Evolutionary conservation across 2,888 invertebrate genomes (phyloP), one percentile per base, ranked within the genome.

Genomic region (Aquatica leii): DNA sequence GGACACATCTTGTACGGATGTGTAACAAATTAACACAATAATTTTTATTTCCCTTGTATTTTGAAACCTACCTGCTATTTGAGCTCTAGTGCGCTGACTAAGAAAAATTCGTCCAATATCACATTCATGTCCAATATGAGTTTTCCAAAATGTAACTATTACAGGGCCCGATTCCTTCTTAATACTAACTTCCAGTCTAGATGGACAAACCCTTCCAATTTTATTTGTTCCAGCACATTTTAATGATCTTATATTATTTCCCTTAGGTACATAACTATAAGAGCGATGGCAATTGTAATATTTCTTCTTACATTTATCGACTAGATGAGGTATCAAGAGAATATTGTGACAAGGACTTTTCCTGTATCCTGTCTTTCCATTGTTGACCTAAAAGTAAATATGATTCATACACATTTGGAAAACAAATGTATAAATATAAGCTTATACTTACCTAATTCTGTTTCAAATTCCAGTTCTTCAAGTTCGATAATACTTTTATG

Each of bases 41-140:
- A n/a, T n/a, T n/a, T n/a, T n/a, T n/a, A n/a, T n/a, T n/a, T n/a
- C n/a, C n/a, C n/a, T n/a, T 5, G 4, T 49, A 12, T 14, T 12
- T 49, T 12, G 8, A n/a, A 5, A 49, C 12, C 2, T 24, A 31
- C 51, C 51, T 35, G 51, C 51, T 3, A 51, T 6, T 35, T 34
- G 14, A 15, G 11, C 4, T 34, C 51, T 31, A 1, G 6, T 14
- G 1, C 35, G 11, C 17, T 35, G n/a, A n/a, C 35, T 51, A 8
- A 51, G n/a, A 14, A 15, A 15, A 1, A 24, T 21, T 52, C 57
- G 62, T 5, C 65, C 65, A 12, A 62, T 12, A 35, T 55, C 52
- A 17, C n/a, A 4, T 12, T 18, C 1, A 54, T 62, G 65, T 9
- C 65, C 61, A 3, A 57, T 40, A 54, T 65, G 62, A 6, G 41